Conservation (phyloP, 2,797 vertebrate species). For the Vipera latastei region DNA sequence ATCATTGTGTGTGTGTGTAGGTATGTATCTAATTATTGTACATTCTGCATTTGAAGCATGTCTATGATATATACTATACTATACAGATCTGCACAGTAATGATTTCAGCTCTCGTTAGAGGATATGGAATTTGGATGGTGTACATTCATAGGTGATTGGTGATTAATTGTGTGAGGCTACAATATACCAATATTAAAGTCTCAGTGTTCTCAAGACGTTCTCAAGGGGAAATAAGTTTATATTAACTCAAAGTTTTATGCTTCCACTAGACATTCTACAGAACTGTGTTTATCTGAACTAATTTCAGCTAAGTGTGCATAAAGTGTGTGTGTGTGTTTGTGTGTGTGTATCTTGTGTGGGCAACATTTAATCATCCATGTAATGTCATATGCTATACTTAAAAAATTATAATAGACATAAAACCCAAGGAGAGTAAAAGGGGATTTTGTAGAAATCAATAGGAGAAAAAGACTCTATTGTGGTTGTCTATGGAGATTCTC, state of each 20-base stretch:
- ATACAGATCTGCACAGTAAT: not conserved
- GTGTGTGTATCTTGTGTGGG: not conserved
- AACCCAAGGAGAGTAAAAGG: not conserved
- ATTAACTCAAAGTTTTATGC: not conserved
- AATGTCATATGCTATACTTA: not conserved
- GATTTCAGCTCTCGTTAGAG: not conserved
- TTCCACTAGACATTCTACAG: not conserved
- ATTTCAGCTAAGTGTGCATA: not conserved
- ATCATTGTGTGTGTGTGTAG: not conserved
- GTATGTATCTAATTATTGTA: not conserved
- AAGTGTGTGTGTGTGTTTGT: rapidly evolving
- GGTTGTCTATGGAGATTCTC: not conserved
- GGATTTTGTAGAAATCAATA: not conserved
- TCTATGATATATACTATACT: not conserved
- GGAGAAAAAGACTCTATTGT: not conserved
- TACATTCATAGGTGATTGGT: not conserved
- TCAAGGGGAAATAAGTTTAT: not conserved
- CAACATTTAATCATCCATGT: not conserved
- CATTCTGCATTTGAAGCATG: not conserved
- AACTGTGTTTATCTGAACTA: not conserved
- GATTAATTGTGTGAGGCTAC: not conserved
- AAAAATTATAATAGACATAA: not conserved
- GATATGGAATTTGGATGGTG: not conserved
- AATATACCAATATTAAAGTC: not conserved
- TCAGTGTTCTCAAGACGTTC: not conserved